A percentile compares a stretch with the other conserved stretches of the same genome.
phyloP scores from a whole-genome alignment of 2,888 invertebrate species.

The Eustalomyia histrio region DNA sequence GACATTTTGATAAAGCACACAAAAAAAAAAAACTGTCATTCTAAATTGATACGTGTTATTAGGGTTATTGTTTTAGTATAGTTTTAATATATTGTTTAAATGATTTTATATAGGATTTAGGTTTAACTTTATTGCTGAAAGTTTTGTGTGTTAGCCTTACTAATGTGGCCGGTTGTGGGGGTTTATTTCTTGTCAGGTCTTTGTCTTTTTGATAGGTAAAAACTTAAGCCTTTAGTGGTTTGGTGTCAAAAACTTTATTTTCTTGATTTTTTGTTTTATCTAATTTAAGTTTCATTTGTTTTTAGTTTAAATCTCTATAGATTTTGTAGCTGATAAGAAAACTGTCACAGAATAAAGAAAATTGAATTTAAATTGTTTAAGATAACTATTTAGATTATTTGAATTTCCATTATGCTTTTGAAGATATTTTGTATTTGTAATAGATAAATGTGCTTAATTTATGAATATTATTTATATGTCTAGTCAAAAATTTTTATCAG shows the following conservation, averaged over 20 bases:
- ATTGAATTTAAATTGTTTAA: not conserved
- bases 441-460: too few species aligned
- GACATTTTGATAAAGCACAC: slow-evolving; percentile 37
- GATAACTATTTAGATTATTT: too few species aligned
- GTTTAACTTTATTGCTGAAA: slow-evolving; percentile 37
- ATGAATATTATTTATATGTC: too few species aligned
- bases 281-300: slow-evolving; percentile 9
- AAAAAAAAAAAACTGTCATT: slow-evolving; percentile 47
- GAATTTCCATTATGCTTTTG: too few species aligned
- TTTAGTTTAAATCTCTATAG: slow-evolving; percentile 20
- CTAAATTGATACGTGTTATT: slow-evolving; percentile 65
- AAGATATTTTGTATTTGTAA: too few species aligned
- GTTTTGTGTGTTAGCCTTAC: slow-evolving; percentile 21
- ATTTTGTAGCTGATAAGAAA: not conserved
- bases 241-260: slow-evolving; percentile 57
- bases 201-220: not conserved
- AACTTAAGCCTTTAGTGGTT: slow-evolving; percentile 51
- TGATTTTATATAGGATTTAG: slow-evolving; percentile 61
- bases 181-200: not conserved
- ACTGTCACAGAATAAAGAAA: not conserved
- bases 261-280: slow-evolving; percentile 34
- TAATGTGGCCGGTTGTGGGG: slow-evolving; percentile 17
- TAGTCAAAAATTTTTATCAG: too few species aligned
- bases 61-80: slow-evolving; percentile 58
- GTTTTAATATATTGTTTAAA: slow-evolving; percentile 59